These are phyloP conservation scores for Sebastes minor DNA, from an alignment of 2,797 vertebrate genomes.

Conservation along the genomic window DNA sequence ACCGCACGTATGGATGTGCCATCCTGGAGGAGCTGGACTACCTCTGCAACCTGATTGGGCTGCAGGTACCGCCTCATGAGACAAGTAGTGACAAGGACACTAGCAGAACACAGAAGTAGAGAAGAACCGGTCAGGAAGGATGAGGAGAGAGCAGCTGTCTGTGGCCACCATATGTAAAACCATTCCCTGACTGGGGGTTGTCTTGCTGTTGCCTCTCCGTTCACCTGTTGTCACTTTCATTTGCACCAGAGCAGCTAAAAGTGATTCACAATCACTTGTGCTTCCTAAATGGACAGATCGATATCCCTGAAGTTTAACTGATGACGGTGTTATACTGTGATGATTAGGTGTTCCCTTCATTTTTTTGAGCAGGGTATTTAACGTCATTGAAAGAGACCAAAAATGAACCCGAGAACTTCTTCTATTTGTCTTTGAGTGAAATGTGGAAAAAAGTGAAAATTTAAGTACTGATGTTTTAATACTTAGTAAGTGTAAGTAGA, in stretches of 20 bases:
- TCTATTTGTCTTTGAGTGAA: neutral
- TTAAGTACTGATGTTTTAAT: too few species aligned
- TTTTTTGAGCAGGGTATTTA: neutral
- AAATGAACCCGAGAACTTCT: neutral
- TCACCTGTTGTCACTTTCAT: too few species aligned
- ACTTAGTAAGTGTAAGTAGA: neutral
- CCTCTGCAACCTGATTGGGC: conserved; percentile 12
- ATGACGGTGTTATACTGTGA: too few species aligned
- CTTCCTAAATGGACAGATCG: too few species aligned
- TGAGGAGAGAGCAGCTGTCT: neutral
- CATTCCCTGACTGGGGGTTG: too few species aligned
- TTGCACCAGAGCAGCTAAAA: too few species aligned
- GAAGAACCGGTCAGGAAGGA: conserved; percentile 20
- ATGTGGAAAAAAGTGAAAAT: too few species aligned
- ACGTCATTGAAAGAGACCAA: neutral
- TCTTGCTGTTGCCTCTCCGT: too few species aligned
- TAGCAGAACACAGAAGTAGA: conserved; percentile 13
- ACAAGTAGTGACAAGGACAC: conserved; percentile 4
- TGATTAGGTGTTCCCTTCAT: too few species aligned
- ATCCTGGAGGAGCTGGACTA: conserved; percentile 14
- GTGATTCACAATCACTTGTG: too few species aligned
- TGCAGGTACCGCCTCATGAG: conserved; percentile 11
- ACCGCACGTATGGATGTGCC: neutral
- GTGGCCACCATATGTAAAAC: too few species aligned
- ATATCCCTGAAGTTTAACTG: too few species aligned